Evolutionary conservation across 2,113 vertebrate genomes (phyloP), one percentile per base, ranked within the genome.

Genomic region (Girardinichthys multiradiatus): DNA sequence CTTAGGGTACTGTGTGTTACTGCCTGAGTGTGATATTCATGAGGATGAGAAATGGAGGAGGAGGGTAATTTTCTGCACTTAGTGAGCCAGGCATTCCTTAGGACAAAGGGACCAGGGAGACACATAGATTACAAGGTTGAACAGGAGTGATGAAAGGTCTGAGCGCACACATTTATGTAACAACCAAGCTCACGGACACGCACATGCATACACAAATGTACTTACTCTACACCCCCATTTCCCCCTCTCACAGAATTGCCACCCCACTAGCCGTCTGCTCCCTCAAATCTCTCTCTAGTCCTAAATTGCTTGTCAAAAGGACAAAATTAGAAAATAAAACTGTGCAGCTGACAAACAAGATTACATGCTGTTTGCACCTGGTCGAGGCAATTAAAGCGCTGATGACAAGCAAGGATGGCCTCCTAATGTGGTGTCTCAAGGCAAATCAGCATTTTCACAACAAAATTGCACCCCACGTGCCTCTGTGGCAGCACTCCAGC

Each of bases 331-430:
- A 90, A 92, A 92, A 89, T 86, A 89, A 88, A 92, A 91, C 78
- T 75, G 74, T 66, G 83, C 33, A 61, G 74, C 82, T 91, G 92
- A 93, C 90, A 93, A 92, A 94, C 89, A 93, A 81, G 91, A 93
- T 93, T 91, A 88, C 92, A 90, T 81, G 90, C 89, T 89, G 91
- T 92, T 90, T 93, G 90, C 92, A 94, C 92, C 93, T 94, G 92
- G 89, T 85, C 66, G 76, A 72, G 88, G 87, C 88, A 93, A 94
- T 94, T 92, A 93, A 92, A 89, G 84, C 80, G 69, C 72, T 79
- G 85, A 88, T 91, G 93, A 93, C 87, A 87, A 87, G 90, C 73
- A 73, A 87, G 86, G 85, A 86, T 74, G 89, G 81, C 85, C 84
- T 89, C 88, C 75, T 92, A 92, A 93, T 90, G 88, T 87, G 86